phyloP scores from a whole-genome alignment of 1,140 invertebrate species.

The Apis cerana region DNA sequence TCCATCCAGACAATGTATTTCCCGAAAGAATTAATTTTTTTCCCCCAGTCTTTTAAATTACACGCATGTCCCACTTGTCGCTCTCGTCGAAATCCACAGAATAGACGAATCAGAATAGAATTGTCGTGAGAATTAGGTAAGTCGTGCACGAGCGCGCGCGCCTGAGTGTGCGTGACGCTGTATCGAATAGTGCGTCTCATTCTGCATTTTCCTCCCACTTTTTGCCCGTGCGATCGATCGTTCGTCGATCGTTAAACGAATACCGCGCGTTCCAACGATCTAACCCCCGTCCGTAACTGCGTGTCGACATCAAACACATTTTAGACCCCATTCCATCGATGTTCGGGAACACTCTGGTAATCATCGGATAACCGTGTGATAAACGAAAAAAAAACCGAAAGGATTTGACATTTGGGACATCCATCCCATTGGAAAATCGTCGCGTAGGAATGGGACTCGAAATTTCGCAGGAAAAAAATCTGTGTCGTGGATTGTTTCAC shows the following conservation, averaged over 20 bases:
- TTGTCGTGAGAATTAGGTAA: not conserved
- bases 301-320: slow-evolving; percentile 53
- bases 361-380: slow-evolving; percentile 32
- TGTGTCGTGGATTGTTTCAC: not conserved
- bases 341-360: slow-evolving; percentile 30
- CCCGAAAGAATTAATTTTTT: not conserved
- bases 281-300: slow-evolving; percentile 31
- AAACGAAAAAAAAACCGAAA: slow-evolving; percentile 20
- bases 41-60: not conserved
- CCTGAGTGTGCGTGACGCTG: slow-evolving; percentile 15
- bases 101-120: not conserved
- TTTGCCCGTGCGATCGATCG: slow-evolving; percentile 40
- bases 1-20: not conserved
- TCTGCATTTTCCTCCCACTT: slow-evolving; percentile 27
- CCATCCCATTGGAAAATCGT: not conserved
- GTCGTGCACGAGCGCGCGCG: not conserved
- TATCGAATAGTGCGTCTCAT: slow-evolving; percentile 47
- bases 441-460: not conserved
- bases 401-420: slow-evolving; percentile 25
- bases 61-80: not conserved
- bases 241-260: slow-evolving; percentile 51
- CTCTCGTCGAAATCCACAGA: not conserved
- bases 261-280: slow-evolving; percentile 36
- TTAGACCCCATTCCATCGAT: slow-evolving; percentile 35
- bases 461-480: not conserved